Base-by-base conservation (phyloP, 2,888 invertebrate genomes). In the Chouioia cunea region DNA sequence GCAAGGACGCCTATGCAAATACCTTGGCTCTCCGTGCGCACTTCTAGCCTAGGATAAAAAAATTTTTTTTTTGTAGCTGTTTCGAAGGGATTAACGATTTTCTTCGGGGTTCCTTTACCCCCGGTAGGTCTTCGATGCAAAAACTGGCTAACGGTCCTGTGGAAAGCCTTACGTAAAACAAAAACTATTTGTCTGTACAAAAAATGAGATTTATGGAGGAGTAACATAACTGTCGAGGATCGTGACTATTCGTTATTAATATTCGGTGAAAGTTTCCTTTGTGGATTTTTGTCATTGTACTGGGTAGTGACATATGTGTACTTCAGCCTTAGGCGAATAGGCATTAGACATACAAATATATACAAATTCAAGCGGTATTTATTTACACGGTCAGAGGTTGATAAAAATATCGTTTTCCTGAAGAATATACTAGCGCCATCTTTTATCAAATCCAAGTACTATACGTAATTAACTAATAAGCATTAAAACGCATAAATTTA, bases 1-100 rank as follows among this genome's bases (percentile, higher is more conserved):
- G 64, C 64, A 70, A 70, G 64, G 64, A 59, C 58, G 20, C 48
- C 23, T 52, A 65, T 62, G 67, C 65, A 75, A 58, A 65, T 63
- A 63, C 52, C 64, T 68, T 63, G 20, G 10, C 50, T 68, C 53
- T 59, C 60, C 58, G 43, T 20, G 36, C 63, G 23, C 44, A 36
- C 36, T 36, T 36, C 12, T 6, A 36, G 36, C 10, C 36, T 12
- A 47, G 16, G 16, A 20, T n/a, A 47, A 65, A 65, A 57, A 65
- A 65, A 3, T 62, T 67, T 36, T n/a, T n/a, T n/a, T n/a, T n/a
- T n/a, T n/a, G n/a, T 54, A 62, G 14, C n/a, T 56, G 27, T 50
- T 2, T 4, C 15, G 27, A 16, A 0, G 22, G 62, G 62, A 22
- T 44, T 54, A 50, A 16, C 15, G 4, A 22, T 58, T 22, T 67